Percentiles rank a stretch among this genome's conserved stretches.
phyloP scores from a whole-genome alignment of 2,888 invertebrate genomes.

The Dorcus parallelipipedus region DNA sequence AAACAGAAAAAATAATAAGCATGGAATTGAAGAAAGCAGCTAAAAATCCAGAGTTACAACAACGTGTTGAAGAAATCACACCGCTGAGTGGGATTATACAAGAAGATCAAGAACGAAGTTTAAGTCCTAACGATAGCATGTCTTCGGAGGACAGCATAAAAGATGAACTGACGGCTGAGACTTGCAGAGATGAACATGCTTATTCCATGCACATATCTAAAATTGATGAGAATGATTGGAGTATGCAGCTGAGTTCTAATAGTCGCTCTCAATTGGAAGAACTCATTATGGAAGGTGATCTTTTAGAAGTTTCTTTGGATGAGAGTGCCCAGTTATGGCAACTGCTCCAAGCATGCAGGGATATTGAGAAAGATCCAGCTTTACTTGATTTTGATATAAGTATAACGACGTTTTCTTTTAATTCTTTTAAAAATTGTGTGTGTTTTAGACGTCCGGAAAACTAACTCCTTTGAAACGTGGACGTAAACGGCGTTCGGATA shows the following conservation, averaged over 20 bases:
- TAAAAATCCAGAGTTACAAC: slow-evolving; percentile 55
- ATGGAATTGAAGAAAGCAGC: slow-evolving; percentile 67
- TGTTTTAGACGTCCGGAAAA: slow-evolving; percentile 22
- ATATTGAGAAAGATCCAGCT: slow-evolving; percentile 47
- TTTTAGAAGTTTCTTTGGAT: slow-evolving; percentile 82
- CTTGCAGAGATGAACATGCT: slow-evolving; percentile 54
- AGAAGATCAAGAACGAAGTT: slow-evolving; percentile 31
- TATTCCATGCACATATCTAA: slow-evolving; percentile 60
- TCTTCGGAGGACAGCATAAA: slow-evolving; percentile 22
- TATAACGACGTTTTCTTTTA: slow-evolving; percentile 2
- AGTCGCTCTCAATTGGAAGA: slow-evolving; percentile 63
- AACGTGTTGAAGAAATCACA: slow-evolving; percentile 52
- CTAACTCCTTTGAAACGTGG: slow-evolving; percentile 45
- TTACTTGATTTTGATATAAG: slow-evolving; percentile 49
- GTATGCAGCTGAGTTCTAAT: slow-evolving; percentile 42
- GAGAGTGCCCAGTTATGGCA: slow-evolving; percentile 81
- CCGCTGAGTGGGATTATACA: slow-evolving; percentile 47
- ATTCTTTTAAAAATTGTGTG: neutral
- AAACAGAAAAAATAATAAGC: slow-evolving; percentile 68
- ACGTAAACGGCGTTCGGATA: slow-evolving; percentile 54
- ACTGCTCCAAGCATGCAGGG: slow-evolving; percentile 63
- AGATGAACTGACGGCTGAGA: slow-evolving; percentile 17
- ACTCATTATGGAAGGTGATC: slow-evolving; percentile 86
- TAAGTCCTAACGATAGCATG: slow-evolving; percentile 9
- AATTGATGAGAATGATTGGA: slow-evolving; percentile 37